A percentile compares a stretch with the other conserved stretches of the same genome.
Evolutionary conservation across 2,113 vertebrate species (phyloP).

Genomic region (Nothoprocta perdicaria): DNA sequence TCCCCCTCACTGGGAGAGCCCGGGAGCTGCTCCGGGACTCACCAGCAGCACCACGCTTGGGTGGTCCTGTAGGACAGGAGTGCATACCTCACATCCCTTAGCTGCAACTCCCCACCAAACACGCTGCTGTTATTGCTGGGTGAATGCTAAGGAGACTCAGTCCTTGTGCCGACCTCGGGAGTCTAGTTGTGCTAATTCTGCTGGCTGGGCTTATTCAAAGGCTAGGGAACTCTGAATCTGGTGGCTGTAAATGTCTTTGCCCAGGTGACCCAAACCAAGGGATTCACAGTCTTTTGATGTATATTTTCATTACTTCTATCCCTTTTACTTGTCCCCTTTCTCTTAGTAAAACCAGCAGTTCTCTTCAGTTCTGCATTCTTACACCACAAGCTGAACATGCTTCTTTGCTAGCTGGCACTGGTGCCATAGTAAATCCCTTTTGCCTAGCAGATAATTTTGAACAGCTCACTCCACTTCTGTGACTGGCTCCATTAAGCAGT

Average conservation of each 20-base stretch:
- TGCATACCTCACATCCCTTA: accelerated
- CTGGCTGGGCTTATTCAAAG: background rate
- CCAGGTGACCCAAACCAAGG: accelerated
- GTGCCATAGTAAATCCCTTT: background rate
- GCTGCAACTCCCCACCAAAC: background rate
- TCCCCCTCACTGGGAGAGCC: background rate
- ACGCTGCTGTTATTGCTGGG: background rate
- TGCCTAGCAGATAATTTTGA: background rate
- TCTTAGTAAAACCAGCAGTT: background rate
- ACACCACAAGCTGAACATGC: background rate
- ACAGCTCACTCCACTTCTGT: background rate
- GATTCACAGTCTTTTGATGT: background rate
- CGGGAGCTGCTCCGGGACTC: too few relatives aligned
- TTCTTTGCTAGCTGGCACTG: background rate
- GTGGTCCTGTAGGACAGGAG: too few relatives aligned
- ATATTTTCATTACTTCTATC: background rate
- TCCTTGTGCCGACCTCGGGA: background rate
- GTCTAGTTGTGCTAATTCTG: background rate
- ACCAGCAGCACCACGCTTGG: too few relatives aligned
- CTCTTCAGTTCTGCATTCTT: background rate
- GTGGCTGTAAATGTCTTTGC: background rate
- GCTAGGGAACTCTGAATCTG: background rate
- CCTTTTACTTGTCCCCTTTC: background rate
- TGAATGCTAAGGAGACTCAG: background rate
- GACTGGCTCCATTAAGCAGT: background rate